Base-by-base conservation (phyloP, 1,140 invertebrate genomes). In the Camponotus floridanus region DNA sequence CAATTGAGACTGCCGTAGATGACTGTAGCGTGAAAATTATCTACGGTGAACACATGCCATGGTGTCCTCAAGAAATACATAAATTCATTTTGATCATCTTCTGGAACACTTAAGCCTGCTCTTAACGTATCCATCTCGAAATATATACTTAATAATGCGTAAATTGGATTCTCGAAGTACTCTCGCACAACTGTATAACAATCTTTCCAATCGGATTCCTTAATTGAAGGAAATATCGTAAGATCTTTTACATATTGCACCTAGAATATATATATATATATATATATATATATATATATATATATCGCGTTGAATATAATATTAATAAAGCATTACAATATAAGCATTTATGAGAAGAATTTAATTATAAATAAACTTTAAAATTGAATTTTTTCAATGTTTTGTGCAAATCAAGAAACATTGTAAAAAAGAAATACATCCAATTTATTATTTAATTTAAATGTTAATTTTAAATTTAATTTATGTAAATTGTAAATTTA, bases 1-100 rank as follows among this genome's bases (percentile, higher is more conserved):
- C 96, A 95, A 55, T 96, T 96, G 15, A 97, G 92, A 0, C 96
- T 97, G 1, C 97, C 97, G 88, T 97, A 97, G 1, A 95, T 95
- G 0, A 98, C 94, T 45, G 96, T 96, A 65, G 97, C 96, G 55
- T 97, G 95, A 91, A 98, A 98, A 51, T 96, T 96, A 0, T 97
- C 96, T 0, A 95, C 94, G 11, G 95, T 96, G 81, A 97, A 97
- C 18, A 97, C 95, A 71, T 96, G 95, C 92, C 96, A 96, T 0
- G 96, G 96, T 33, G 95, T 93, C 45, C 97, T 95, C 33, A 97
- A 90, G 90, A 97, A 97, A 87, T 97, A 98, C 0, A 95, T 96
- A 1, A 97, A 92, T 83, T 97, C 97, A 31, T 95, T 95, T 0
- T 97, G 95, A 0, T 95, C 95, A 0, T 91, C 70, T 1, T 94